Percentiles rank a stretch among this genome's conserved stretches.
These are phyloP conservation scores for Taurulus bubalis DNA, from an alignment of 2,113 vertebrate genomes.

Conservation along the genomic window DNA sequence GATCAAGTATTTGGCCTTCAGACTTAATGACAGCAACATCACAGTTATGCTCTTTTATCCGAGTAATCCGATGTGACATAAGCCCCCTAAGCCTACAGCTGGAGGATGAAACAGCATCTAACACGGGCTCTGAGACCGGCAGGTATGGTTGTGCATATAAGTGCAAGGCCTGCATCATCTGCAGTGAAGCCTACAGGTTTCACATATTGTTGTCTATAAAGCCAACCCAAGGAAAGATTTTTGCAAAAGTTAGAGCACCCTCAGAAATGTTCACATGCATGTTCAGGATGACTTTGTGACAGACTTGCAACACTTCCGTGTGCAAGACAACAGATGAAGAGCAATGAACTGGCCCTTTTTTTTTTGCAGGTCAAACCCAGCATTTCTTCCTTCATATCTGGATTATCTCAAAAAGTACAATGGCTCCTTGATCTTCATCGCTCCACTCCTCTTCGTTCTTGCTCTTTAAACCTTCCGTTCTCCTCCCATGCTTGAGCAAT, in stretches of 20 bases:
- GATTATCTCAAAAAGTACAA: not conserved
- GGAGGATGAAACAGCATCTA: not conserved
- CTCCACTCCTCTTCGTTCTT: conserved; percentile 15
- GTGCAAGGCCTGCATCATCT: conserved; percentile 11
- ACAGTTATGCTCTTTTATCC: conserved; percentile 23
- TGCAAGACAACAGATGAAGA: conserved; percentile 2
- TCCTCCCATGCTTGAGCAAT: conserved; percentile 7
- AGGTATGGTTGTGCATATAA: not conserved
- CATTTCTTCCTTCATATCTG: not conserved
- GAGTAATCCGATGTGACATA: conserved; percentile 7
- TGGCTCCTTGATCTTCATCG: not conserved
- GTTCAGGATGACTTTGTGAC: conserved; percentile 1
- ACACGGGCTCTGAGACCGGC: not conserved
- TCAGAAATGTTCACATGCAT: not conserved
- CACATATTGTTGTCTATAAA: not conserved
- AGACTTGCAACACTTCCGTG: not conserved
- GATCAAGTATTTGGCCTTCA: conserved; percentile 37
- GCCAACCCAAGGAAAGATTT: not conserved
- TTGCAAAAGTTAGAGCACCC: not conserved
- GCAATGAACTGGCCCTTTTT: not conserved
- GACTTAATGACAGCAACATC: conserved; percentile 4
- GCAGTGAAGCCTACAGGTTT: not conserved
- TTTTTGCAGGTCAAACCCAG: not conserved
- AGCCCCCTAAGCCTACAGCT: not conserved
- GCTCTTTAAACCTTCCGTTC: conserved; percentile 1